Percentiles rank a stretch among this genome's conserved stretches.
Evolutionary conservation across 2,888 invertebrate genomes (phyloP).

Genomic region (Parnassius mnemosyne): DNA sequence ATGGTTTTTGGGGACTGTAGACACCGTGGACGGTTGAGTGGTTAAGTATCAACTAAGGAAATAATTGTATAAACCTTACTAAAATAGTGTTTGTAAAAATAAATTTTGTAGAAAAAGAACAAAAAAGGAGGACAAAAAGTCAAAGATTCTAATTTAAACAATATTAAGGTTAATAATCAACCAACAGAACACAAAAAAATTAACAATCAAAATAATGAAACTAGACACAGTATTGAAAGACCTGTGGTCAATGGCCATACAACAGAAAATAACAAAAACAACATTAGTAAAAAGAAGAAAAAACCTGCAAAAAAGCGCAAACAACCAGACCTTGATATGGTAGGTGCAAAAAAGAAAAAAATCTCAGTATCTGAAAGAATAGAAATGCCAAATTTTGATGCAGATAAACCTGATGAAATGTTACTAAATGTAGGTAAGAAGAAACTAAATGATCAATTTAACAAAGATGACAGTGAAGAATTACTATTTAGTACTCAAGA

Average conservation of each 20-base stretch:
- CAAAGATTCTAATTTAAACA: not conserved
- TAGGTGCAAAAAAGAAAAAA: constrained; percentile 21
- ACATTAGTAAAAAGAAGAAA: constrained; percentile 28
- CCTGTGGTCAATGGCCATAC: constrained; percentile 20
- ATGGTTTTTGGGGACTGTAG: too few relatives aligned
- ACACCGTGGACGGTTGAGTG: too few relatives aligned
- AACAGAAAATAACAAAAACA: constrained; percentile 27
- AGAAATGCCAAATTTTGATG: constrained; percentile 39
- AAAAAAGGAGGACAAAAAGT: not conserved
- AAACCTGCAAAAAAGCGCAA: constrained; percentile 28
- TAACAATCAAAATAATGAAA: constrained; percentile 2
- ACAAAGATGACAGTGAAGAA: constrained; percentile 48
- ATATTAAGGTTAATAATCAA: not conserved
- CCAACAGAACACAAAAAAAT: not conserved
- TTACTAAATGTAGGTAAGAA: constrained; percentile 55
- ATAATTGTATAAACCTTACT: too few relatives aligned
- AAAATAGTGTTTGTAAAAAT: too few relatives aligned
- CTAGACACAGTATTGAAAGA: constrained; percentile 12
- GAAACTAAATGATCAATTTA: constrained; percentile 48
- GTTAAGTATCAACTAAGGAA: too few relatives aligned
- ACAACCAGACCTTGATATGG: constrained; percentile 21
- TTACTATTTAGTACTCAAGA: constrained; percentile 38
- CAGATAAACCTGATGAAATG: constrained; percentile 51
- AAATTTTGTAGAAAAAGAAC: not conserved
- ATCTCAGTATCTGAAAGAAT: constrained; percentile 25